Evolutionary conservation across 2,888 invertebrate genomes (phyloP).

Genomic region (Metellina segmentata): DNA sequence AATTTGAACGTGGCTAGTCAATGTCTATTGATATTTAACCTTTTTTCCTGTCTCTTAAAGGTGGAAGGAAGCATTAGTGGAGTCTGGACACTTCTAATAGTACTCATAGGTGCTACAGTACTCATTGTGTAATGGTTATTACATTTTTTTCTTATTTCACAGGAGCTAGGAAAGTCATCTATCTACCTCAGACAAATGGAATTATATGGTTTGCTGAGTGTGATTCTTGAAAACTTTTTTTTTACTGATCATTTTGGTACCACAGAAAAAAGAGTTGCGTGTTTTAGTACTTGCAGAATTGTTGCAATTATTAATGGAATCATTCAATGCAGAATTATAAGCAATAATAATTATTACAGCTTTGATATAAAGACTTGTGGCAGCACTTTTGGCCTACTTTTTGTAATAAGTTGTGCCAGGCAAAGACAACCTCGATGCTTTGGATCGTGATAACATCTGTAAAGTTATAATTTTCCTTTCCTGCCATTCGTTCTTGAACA

Average conservation of each 20-base stretch:
- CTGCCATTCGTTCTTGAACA: no score
- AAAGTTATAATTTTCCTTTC: no score
- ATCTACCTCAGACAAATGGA: not conserved
- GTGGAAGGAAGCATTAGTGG: slow-evolving; percentile 47
- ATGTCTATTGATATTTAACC: slow-evolving; percentile 54
- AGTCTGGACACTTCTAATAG: slow-evolving; percentile 22
- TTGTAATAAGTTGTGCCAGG: no score
- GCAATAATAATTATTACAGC: no score
- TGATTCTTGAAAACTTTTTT: not conserved
- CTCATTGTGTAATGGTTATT: slow-evolving; percentile 61
- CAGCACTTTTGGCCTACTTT: no score
- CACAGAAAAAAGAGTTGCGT: not conserved
- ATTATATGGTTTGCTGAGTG: not conserved
- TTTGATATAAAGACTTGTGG: no score
- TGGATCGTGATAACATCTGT: no score
- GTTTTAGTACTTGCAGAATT: not conserved
- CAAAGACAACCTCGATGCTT: no score
- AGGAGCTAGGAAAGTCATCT: slow-evolving; percentile 30
- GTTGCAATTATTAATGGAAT: no score
- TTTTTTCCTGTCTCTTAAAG: slow-evolving; percentile 73
- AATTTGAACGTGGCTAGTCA: slow-evolving; percentile 61
- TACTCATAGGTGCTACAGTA: slow-evolving; percentile 45
- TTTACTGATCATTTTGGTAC: not conserved
- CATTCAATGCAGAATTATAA: no score
- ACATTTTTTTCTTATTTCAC: slow-evolving; percentile 70